phyloP scores from a whole-genome alignment of 2,113 vertebrate genomes.

The Gymnarchus niloticus region DNA sequence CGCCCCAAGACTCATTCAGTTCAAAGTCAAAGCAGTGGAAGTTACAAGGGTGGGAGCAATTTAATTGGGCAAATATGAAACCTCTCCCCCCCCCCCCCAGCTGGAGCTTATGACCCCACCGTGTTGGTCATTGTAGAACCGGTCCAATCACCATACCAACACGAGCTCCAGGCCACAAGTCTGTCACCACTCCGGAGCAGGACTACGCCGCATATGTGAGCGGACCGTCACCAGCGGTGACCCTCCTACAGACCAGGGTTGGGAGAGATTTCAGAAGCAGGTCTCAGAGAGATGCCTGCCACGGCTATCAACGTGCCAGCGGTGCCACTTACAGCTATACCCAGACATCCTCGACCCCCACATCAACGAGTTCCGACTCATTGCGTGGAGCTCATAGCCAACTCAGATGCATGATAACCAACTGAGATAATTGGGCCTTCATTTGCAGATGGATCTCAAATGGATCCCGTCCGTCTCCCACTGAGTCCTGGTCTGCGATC shows the following conservation, averaged over 20 bases:
- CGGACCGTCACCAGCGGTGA: neutral
- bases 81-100: neutral
- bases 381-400: conserved; percentile 25
- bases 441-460: conserved; percentile 25
- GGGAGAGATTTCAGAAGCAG: neutral
- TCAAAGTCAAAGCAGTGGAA: neutral
- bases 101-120: neutral
- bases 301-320: neutral
- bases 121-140: neutral
- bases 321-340: neutral
- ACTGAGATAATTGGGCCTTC: conserved; percentile 34
- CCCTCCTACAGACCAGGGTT: too few species aligned
- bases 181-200: neutral
- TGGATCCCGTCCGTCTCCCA: conserved; percentile 15
- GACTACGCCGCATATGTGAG: neutral
- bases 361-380: conserved; percentile 17
- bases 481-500: conserved; percentile 11
- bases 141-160: neutral
- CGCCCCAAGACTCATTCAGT: neutral
- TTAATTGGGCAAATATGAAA: neutral
- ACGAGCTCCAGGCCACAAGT: neutral
- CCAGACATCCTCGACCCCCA: neutral
- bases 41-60: neutral
- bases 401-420: conserved; percentile 32
- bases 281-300: neutral